Conservation (phyloP, 2,888 invertebrate genomes). For the Caenorhabditis sp. region DNA sequence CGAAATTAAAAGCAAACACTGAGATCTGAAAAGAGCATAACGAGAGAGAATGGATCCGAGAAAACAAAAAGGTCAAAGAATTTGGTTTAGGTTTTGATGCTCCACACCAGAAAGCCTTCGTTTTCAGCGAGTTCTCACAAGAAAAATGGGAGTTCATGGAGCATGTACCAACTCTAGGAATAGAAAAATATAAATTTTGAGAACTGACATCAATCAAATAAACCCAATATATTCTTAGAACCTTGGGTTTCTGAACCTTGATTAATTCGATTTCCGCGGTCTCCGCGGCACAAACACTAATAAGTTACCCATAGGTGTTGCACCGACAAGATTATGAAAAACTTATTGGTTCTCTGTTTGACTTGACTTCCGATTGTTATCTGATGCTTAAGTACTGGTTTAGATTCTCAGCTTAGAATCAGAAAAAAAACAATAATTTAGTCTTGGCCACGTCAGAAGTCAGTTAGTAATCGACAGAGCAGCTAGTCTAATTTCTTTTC, state of each 20-base stretch:
- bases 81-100: background rate
- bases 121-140: background rate
- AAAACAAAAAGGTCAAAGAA: background rate
- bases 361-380: conserved; percentile 2
- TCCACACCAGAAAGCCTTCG: background rate
- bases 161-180: background rate
- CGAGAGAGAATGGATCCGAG: background rate
- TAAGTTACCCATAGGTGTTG: conserved; percentile 8
- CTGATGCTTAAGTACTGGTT: background rate
- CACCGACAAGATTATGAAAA: background rate
- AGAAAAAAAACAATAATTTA: conserved; percentile 1
- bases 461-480: background rate
- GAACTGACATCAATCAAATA: conserved; percentile 5
- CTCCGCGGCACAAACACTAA: conserved; percentile 17
- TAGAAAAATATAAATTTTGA: background rate
- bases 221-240: conserved; percentile 17
- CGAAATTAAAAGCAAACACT: background rate
- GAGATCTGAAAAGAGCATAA: background rate
- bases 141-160: background rate
- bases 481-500: background rate
- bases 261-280: conserved; percentile 18
- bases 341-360: background rate
- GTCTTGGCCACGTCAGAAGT: conserved; percentile 2
- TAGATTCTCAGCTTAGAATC: background rate
- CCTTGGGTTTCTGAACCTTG: conserved; percentile 16